Evolutionary conservation across 2,888 invertebrate genomes (phyloP), one percentile per base, ranked within the genome.

Genomic region (Pyrocoelia pectoralis): DNA sequence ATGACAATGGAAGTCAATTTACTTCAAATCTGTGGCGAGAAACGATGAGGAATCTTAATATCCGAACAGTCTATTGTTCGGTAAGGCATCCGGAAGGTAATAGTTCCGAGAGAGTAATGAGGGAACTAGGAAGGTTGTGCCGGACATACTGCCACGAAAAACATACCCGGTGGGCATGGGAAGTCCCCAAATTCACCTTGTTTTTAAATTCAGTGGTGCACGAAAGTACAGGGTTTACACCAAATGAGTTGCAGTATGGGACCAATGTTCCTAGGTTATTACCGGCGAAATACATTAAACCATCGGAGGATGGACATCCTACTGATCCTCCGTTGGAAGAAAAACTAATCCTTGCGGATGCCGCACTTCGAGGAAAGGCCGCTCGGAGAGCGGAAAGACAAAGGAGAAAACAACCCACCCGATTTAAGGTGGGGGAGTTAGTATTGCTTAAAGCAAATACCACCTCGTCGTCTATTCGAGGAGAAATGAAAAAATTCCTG

Each of bases 71-170:
- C 3, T 57, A 61, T 50, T 58, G 61, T 13, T 68, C 68, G 1
- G 59, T 71, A 0, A 51, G 68, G 2, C 69, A 70, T 61, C 73
- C 74, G 1, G 70, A 70, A 52, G 67, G 66, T 0, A 73, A 73
- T 63, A 68, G 68, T 0, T 64, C 65, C 0, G 72, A 73, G 55
- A 17, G 73, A 15, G 61, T 65, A 0, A 74, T 73, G 70, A 41
- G 70, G 15, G 74, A 73, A 41, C 53, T 69, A 19, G 68, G 65
- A n/a, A 19, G 70, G 13, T 13, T 70, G 1, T 54, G 68, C 14
- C 33, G 70, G 1, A 24, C 68, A 1, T 68, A 49, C 52, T 68
- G 68, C 29, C 54, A 65, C 17, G 41, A 56, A 6, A 40, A 68
- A 29, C 70, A 73, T 46, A 61, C 70, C 1, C 51, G 48, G 10